These are phyloP conservation scores for Amiota minor DNA, from an alignment of 2,888 invertebrate species.

Conservation along the genomic window DNA sequence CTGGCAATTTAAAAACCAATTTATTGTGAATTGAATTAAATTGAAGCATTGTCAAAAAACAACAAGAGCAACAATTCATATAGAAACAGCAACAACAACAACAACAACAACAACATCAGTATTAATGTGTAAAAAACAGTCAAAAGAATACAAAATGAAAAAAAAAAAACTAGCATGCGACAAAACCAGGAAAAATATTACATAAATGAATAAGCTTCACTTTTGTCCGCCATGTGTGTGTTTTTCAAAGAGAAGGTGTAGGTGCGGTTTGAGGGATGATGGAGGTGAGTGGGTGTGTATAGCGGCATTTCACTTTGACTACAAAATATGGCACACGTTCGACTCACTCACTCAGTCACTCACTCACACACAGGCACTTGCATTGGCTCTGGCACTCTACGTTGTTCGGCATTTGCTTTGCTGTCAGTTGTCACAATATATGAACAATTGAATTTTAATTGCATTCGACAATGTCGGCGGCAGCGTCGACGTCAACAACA, in stretches of 20 bases:
- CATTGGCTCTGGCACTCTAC: no score
- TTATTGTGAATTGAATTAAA: conserved; percentile 67
- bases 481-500: no score
- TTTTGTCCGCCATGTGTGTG: conserved; percentile 41
- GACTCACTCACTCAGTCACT: background rate
- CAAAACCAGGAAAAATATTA: conserved; percentile 31
- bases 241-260: conserved; percentile 3
- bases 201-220: conserved; percentile 39
- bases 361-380: no score
- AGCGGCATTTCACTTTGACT: conserved; percentile 36
- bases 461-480: conserved; percentile 31
- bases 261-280: background rate
- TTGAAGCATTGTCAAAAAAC: conserved; percentile 58
- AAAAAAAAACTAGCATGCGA: conserved; percentile 39
- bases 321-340: conserved; percentile 54
- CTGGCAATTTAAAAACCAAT: conserved; percentile 59
- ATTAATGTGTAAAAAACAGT: background rate
- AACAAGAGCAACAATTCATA: conserved; percentile 10
- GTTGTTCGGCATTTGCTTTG: conserved; percentile 12
- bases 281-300: background rate
- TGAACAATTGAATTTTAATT: conserved; percentile 50
- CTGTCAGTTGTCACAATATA: conserved; percentile 31
- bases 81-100: conserved; percentile 21
- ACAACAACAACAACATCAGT: conserved; percentile 25
- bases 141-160: conserved; percentile 31